Evolutionary conservation across 2,888 invertebrate species (phyloP).

Genomic region (Yponomeuta sedellus): DNA sequence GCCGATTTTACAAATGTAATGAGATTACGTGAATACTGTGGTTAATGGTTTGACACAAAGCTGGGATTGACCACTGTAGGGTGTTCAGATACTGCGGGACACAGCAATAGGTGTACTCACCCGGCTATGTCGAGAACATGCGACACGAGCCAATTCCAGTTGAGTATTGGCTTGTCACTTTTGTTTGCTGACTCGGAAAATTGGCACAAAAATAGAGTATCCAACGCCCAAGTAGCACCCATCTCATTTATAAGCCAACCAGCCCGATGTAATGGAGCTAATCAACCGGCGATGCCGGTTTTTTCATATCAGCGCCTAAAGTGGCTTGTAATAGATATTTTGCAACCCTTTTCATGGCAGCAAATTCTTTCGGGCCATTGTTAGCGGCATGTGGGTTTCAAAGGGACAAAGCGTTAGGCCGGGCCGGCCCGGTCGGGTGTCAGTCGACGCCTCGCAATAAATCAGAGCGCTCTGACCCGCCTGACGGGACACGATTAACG

Average conservation of each 20-base stretch:
- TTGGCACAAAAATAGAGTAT: not conserved
- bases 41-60: too few species aligned
- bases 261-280: not conserved
- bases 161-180: conserved; percentile 12
- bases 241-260: not conserved
- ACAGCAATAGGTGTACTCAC: not conserved
- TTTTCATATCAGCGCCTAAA: conserved; percentile 5
- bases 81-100: not conserved
- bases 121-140: not conserved
- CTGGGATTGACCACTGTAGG: not conserved
- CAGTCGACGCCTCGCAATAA: conserved; percentile 10
- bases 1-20: too few species aligned
- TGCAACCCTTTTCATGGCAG: conserved; percentile 14
- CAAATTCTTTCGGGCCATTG: conserved; percentile 16
- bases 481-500: conserved; percentile 13
- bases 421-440: not conserved
- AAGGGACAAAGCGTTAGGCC: conserved; percentile 12
- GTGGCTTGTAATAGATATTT: conserved; percentile 14
- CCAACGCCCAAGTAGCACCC: not conserved
- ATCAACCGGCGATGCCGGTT: not conserved
- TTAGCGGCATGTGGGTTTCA: conserved; percentile 10
- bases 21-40: too few species aligned
- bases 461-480: conserved; percentile 13
- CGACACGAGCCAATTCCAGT: conserved; percentile 13
- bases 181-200: conserved; percentile 14